Evolutionary conservation across 2,113 vertebrate species (phyloP), one percentile per base, ranked within the genome.

Genomic region (Nematolebias whitei): DNA sequence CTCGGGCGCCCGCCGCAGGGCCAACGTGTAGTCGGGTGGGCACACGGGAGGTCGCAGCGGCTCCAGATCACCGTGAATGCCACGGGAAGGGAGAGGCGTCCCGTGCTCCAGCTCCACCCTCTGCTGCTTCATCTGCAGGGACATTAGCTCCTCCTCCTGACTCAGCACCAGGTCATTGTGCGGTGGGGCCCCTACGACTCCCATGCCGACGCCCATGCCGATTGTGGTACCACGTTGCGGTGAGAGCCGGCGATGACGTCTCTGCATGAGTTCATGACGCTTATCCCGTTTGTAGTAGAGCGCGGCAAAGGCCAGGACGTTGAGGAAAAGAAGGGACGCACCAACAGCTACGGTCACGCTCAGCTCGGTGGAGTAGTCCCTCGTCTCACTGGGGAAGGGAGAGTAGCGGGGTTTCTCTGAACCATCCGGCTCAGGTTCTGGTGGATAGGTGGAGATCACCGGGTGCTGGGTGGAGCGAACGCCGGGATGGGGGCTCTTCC

Each of bases 61-160:
- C 32, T 93, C 93, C 54, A 92, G 88, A 82, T 92, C 91, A 0
- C 90, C 87, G 0, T 82, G 90, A 64, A 92, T 32, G 18, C 88
- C 89, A 12, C 91, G 91, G 19, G 91, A 83, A 0, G 90, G 88
- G 29, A 92, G 87, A 1, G 90, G 91, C 55, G 95, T 97, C 92
- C 94, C 91, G 20, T 91, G 91, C 65, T 93, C 91, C 59, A 93
- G 80, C 88, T 98, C 96, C 90, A 96, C 94, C 87, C 96, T 93
- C 87, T 96, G 97, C 94, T 98, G 97, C 94, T 98, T 98, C 95
- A 98, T 97, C 87, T 98, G 96, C 84, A 99, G 93, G 69, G 97
- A 99, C 97, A 99, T 99, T 58, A 98, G 93, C 92, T 99, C 97
- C 89, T 99, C 98, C 91, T 99, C 98, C 91, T 97, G 97, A 91